Evolutionary conservation across 2,797 vertebrate species (phyloP), one percentile per base, ranked within the genome.

Genomic region (Cynodonichthys magdalenae): DNA sequence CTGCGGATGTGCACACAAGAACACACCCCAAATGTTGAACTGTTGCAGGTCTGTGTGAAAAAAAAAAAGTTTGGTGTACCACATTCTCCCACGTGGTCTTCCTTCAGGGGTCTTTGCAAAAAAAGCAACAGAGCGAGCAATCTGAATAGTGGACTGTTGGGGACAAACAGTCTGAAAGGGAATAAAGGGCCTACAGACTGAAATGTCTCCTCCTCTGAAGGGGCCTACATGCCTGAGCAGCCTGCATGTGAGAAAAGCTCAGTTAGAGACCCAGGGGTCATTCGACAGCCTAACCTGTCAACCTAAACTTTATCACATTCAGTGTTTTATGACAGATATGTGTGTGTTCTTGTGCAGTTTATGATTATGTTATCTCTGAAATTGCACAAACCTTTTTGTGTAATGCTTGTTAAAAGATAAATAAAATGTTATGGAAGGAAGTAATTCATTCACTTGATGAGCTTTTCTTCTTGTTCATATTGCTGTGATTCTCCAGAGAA

Each of bases 181-280:
- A 90, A 88, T 82, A 84, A 89, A 89, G 84, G 84, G 70, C 76
- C 77, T 65, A 79, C 71, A 77, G 69, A 79, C 71, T 50, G 49
- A 82, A 76, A 83, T 83, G 83, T 74, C 68, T 75, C 71, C 73
- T 75, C 76, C 67, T 84, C 63, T 80, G 57, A 67, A 81, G 79
- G 82, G 85, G 80, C 64, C 72, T 86, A 75, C 79, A 83, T 87
- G 80, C 85, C 86, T 63, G 41, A 78, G 80, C 81, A 85, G 67
- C 71, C 69, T 75, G 53, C 73, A 76, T 86, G 75, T 83, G 75
- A 74, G 80, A 89, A 88, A 83, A 24, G 74, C 77, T 84, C 82
- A 83, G 48, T 53, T 87, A 72, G 75, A 77, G 80, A 80, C 47
- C 41, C 47, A 8, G 69, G 55, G 82, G 83, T 87, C 75, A 2